Evolutionary conservation across 2,797 vertebrate genomes (phyloP).

Genomic region (Knipowitschia caucasica): DNA sequence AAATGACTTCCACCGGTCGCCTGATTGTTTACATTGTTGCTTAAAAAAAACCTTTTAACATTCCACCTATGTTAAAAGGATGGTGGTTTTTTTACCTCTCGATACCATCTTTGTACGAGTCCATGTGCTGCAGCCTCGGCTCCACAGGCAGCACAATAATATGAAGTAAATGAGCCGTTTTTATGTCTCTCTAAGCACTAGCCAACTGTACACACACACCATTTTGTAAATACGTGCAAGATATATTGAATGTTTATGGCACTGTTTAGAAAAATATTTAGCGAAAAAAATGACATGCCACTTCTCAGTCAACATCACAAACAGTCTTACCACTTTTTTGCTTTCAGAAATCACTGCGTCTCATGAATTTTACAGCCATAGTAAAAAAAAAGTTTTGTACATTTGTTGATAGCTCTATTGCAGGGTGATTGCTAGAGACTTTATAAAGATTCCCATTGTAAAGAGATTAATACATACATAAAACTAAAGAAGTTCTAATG

Average conservation of each 20-base stretch:
- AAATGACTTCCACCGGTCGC: not conserved
- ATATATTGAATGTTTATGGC: slow-evolving; percentile 65
- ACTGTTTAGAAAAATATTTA: slow-evolving; percentile 57
- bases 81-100: slow-evolving; percentile 60
- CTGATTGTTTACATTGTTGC: slow-evolving; percentile 53
- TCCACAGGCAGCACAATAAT: slow-evolving; percentile 43
- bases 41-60: slow-evolving; percentile 47
- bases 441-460: slow-evolving; percentile 42
- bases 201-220: slow-evolving; percentile 69
- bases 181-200: slow-evolving; percentile 57
- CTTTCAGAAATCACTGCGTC: slow-evolving; percentile 26
- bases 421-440: slow-evolving; percentile 32
- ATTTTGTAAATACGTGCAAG: slow-evolving; percentile 70
- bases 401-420: slow-evolving; percentile 56
- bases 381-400: slow-evolving; percentile 50
- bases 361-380: slow-evolving; percentile 33
- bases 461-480: slow-evolving; percentile 44
- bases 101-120: slow-evolving; percentile 47
- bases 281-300: slow-evolving; percentile 46
- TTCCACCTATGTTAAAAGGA: slow-evolving; percentile 47
- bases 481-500: slow-evolving; percentile 31
- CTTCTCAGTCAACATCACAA: slow-evolving; percentile 33
- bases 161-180: slow-evolving; percentile 30
- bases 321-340: slow-evolving; percentile 24
- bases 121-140: slow-evolving; percentile 35